phyloP scores from a whole-genome alignment of 2,888 invertebrate genomes.

The Neocrepidodera transversa region DNA sequence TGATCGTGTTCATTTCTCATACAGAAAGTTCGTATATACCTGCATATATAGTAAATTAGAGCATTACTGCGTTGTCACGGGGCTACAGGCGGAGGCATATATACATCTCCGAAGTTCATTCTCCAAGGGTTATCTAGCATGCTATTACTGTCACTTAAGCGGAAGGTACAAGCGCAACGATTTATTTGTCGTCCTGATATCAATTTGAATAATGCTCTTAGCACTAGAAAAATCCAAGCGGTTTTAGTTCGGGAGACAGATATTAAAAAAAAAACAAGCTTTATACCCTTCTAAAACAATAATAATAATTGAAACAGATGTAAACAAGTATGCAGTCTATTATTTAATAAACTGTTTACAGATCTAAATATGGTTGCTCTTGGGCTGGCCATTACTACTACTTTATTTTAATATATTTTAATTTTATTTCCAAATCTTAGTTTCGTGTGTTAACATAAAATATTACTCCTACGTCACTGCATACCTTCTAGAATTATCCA shows the following conservation, averaged over 20 bases:
- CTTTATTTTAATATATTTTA: too few species aligned
- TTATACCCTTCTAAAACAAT: too few species aligned
- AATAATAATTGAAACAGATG: too few species aligned
- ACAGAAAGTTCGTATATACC: slow-evolving; percentile 3
- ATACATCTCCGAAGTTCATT: slow-evolving; percentile 27
- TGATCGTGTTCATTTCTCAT: not conserved
- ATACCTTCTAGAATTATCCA: too few species aligned
- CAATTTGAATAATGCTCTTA: slow-evolving; percentile 26
- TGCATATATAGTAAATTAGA: not conserved
- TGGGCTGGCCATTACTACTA: too few species aligned
- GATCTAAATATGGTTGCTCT: too few species aligned
- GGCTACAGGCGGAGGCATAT: slow-evolving; percentile 14
- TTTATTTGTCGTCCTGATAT: slow-evolving; percentile 28
- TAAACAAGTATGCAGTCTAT: too few species aligned
- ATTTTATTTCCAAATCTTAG: too few species aligned
- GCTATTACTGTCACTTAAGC: slow-evolving; percentile 30
- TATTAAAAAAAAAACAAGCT: not conserved
- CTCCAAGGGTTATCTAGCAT: slow-evolving; percentile 29
- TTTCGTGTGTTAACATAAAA: too few species aligned
- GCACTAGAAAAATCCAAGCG: slow-evolving; percentile 10
- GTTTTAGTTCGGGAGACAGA: not conserved
- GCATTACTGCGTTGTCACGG: slow-evolving; percentile 12
- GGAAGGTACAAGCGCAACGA: slow-evolving; percentile 26
- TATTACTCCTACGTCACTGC: too few species aligned
- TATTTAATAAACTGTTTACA: too few species aligned